Evolutionary conservation across 2,797 vertebrate genomes (phyloP), one percentile per base, ranked within the genome.

Genomic region (Oreochromis grahami): DNA sequence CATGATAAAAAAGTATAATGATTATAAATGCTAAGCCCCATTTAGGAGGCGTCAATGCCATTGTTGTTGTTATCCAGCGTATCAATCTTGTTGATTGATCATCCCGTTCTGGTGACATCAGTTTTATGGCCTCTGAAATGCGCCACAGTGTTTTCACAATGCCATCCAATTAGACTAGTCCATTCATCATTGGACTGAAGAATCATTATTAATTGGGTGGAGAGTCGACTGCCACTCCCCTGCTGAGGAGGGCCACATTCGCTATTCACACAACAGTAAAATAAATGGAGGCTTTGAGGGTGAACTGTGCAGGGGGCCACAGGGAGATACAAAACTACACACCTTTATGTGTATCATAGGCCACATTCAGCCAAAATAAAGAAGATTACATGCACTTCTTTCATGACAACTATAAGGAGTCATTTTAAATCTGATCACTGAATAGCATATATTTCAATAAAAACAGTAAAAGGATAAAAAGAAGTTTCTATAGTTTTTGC

Each of bases 71-170:
- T 95, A 95, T 94, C 94, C 94, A 92, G 90, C 90, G 83, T 90
- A 95, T 95, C 94, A 95, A 96, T 97, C 96, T 94, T 95, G 90
- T 95, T 97, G 96, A 97, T 97, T 95, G 96, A 97, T 96, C 94
- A 94, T 92, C 90, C 77, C 82, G 80, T 94, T 93, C 92, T 4
- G 79, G 91, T 95, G 95, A 96, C 95, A 95, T 94, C 93, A 91
- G 93, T 96, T 96, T 96, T 95, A 96, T 95, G 95, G 96, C 94
- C 96, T 94, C 91, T 92, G 94, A 95, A 94, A 96, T 94, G 91
- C 89, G 82, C 93, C 94, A 93, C 95, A 94, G 95, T 96, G 96
- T 96, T 96, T 96, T 95, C 95, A 96, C 96, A 96, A 96, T 96
- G 95, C 95, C 94, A 91, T 95, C 95, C 96, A 96, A 97, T 97